A percentile compares a stretch with the other conserved stretches of the same genome.
phyloP scores from a whole-genome alignment of 2,888 invertebrate genomes.

The Pomacea canaliculata region DNA sequence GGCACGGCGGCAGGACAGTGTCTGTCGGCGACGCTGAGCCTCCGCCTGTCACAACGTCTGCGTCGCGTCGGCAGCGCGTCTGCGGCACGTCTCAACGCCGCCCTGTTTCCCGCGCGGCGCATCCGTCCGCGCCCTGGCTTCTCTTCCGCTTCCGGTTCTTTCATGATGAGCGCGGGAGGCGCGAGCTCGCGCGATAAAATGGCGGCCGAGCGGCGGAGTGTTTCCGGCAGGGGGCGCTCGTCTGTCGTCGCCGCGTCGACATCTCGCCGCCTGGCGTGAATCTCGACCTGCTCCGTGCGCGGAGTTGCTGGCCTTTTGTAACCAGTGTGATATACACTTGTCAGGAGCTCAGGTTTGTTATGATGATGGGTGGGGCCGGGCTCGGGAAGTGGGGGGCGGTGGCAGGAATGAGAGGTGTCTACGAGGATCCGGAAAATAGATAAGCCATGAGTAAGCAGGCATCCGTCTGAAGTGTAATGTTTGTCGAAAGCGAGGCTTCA shows the following conservation, averaged over 20 bases:
- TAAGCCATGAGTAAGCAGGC: too few species aligned
- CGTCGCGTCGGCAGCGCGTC: background rate
- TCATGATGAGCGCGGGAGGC: background rate
- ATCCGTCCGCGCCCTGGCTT: background rate
- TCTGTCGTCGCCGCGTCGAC: conserved; percentile 3
- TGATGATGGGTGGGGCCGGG: too few species aligned
- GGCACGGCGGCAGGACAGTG: background rate
- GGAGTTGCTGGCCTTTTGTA: background rate
- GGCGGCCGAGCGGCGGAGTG: background rate
- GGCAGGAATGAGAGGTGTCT: too few species aligned
- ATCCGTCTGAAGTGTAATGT: too few species aligned
- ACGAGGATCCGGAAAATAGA: too few species aligned
- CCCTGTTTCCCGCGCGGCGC: background rate
- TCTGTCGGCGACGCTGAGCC: background rate
- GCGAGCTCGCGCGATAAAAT: conserved; percentile 4
- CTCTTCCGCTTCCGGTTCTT: conserved; percentile 3
- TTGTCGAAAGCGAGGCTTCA: too few species aligned
- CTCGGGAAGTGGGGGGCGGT: too few species aligned
- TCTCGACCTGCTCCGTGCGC: background rate
- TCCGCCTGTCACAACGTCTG: background rate
- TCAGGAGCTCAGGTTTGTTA: too few species aligned
- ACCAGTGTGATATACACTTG: background rate
- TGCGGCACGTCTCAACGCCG: background rate
- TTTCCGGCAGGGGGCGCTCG: conserved; percentile 3
- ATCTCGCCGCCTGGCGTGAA: conserved; percentile 7